Conservation (phyloP, 2,797 vertebrate genomes). For the Gymnoscopelus braueri region DNA sequence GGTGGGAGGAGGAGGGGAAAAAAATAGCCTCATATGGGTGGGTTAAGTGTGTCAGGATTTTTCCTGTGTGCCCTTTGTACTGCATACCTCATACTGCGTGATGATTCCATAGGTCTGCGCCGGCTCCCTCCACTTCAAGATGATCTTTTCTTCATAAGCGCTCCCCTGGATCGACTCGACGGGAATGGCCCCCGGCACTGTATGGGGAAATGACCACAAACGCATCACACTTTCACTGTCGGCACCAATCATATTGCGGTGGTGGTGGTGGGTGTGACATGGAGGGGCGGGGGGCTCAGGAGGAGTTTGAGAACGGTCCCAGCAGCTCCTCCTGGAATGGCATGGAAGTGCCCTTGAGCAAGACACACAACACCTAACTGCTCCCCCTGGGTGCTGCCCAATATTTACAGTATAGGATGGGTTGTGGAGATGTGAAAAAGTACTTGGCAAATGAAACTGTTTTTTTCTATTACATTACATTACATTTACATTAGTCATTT, state of each 20-base stretch:
- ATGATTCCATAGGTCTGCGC: constrained; percentile 95
- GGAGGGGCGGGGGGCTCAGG: too few species aligned
- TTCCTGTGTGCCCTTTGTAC: not conserved
- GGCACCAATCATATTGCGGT: not conserved
- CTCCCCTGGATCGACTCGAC: constrained; percentile 96
- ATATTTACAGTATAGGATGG: too few species aligned
- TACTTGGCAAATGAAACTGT: too few species aligned
- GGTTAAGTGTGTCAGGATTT: not conserved
- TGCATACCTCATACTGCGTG: constrained; percentile 93
- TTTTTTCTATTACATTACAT: too few species aligned
- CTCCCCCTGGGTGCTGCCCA: too few species aligned
- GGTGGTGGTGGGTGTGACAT: not conserved
- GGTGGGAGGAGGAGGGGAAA: not conserved
- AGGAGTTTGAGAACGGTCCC: too few species aligned
- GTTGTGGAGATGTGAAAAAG: too few species aligned
- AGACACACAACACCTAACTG: too few species aligned
- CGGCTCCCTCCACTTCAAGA: constrained; percentile 95
- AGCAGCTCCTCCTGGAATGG: too few species aligned
- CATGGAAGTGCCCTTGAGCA: too few species aligned
- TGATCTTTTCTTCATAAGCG: constrained; percentile 97
- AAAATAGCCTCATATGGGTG: constrained; percentile 7
- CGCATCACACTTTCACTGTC: not conserved
- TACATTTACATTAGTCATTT: too few species aligned
- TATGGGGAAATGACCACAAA: constrained; percentile 34
- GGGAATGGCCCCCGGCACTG: constrained; percentile 93